Conservation (phyloP, 2,888 invertebrate species). For the Eupsilia transversa region DNA sequence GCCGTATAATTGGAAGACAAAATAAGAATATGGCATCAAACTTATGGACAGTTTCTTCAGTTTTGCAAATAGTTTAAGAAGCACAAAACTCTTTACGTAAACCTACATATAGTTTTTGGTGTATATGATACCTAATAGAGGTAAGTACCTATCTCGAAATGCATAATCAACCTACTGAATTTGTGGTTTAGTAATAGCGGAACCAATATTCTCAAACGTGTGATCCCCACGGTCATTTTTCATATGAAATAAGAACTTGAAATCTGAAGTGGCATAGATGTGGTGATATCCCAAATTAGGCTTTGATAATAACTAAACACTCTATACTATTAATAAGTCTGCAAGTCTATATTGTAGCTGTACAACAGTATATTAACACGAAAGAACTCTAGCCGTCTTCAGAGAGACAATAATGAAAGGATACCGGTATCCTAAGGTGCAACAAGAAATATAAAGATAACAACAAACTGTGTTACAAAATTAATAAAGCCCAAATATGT, state of each 20-base stretch:
- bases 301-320: not conserved
- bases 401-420: not conserved
- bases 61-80: not conserved
- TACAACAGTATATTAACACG: not conserved
- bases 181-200: not conserved
- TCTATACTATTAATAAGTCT: not conserved
- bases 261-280: not conserved
- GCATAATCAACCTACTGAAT: not conserved
- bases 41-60: constrained; percentile 4
- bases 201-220: not conserved
- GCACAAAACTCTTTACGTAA: not conserved
- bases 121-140: not conserved
- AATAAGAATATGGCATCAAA: not conserved
- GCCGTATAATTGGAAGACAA: constrained; percentile 18
- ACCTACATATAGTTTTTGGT: no score
- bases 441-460: constrained; percentile 21
- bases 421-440: not conserved
- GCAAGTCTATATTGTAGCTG: not conserved
- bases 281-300: not conserved
- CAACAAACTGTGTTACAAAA: constrained; percentile 41
- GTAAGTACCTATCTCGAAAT: not conserved
- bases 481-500: constrained; percentile 47
- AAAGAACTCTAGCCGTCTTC: not conserved
- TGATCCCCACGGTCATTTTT: not conserved
- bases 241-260: not conserved